Percentiles rank a stretch among this genome's conserved stretches.
Evolutionary conservation across 2,113 vertebrate species (phyloP).

Genomic region (Labeo rohita): DNA sequence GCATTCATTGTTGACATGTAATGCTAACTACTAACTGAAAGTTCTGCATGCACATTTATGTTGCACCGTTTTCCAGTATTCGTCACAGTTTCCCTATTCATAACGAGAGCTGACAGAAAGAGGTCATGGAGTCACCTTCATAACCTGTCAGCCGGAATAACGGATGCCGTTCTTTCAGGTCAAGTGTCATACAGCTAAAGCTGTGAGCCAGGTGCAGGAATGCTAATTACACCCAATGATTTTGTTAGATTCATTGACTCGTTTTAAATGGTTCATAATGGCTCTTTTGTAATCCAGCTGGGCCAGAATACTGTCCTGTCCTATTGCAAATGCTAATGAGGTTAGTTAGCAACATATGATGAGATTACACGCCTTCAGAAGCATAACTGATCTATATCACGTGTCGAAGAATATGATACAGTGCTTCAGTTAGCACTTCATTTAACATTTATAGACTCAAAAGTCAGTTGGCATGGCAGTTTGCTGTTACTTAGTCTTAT

Average conservation of each 20-base stretch:
- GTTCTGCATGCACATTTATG: background rate
- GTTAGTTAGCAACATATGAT: too few relatives aligned
- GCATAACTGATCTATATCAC: background rate
- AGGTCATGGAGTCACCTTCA: conserved; percentile 60
- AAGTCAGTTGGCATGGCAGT: background rate
- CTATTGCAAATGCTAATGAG: background rate
- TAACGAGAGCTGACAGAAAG: conserved; percentile 59
- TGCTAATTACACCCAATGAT: background rate
- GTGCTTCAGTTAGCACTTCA: background rate
- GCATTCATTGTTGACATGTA: background rate
- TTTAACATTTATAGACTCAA: background rate
- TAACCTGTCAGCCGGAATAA: conserved; percentile 58
- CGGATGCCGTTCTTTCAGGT: conserved; percentile 60
- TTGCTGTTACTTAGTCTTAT: background rate
- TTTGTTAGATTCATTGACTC: background rate
- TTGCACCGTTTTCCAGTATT: conserved; percentile 18
- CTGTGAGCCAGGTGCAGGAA: conserved; percentile 3
- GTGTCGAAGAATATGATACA: background rate
- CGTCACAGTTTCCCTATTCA: conserved; percentile 19
- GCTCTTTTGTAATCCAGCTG: background rate
- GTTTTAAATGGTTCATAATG: conserved; percentile 1
- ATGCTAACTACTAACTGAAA: background rate
- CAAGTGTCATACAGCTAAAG: conserved; percentile 38
- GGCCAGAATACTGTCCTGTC: background rate
- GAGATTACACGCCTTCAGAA: background rate